Evolutionary conservation across 1,140 invertebrate species (phyloP).

Genomic region (Drosophila repleta): DNA sequence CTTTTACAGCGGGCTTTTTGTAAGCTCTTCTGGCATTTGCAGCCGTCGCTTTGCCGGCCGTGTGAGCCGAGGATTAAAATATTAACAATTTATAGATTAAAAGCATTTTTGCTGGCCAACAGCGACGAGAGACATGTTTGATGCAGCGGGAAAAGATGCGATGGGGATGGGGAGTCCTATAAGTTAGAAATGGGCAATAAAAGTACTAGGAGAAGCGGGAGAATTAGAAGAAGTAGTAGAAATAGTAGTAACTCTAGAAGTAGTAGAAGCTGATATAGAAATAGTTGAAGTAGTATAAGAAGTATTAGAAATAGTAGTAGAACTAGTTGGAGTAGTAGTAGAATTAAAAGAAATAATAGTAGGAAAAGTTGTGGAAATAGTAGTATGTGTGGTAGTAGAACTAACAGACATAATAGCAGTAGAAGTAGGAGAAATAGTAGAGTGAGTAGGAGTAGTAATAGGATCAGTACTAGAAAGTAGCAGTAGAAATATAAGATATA

Average conservation of each 20-base stretch:
- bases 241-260: neutral
- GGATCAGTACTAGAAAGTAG: neutral
- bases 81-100: slow-evolving; percentile 10
- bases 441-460: neutral
- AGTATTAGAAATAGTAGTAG: neutral
- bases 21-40: slow-evolving; percentile 55
- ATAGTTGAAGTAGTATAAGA: too few species aligned
- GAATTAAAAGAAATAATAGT: neutral
- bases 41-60: slow-evolving; percentile 6
- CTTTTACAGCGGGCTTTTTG: slow-evolving; percentile 47
- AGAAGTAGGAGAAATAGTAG: neutral
- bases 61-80: neutral
- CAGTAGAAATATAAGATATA: neutral
- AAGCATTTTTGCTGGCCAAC: neutral
- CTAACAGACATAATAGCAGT: neutral
- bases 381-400: neutral
- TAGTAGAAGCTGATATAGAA: neutral
- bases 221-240: neutral
- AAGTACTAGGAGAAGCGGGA: too few species aligned
- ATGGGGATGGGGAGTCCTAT: neutral
- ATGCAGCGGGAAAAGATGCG: too few species aligned
- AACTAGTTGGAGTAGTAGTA: neutral
- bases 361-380: neutral
- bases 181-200: neutral
- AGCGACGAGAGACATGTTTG: neutral